These are phyloP conservation scores for Eupithecia dodoneata DNA, from an alignment of 2,888 invertebrate genomes.

Conservation along the genomic window DNA sequence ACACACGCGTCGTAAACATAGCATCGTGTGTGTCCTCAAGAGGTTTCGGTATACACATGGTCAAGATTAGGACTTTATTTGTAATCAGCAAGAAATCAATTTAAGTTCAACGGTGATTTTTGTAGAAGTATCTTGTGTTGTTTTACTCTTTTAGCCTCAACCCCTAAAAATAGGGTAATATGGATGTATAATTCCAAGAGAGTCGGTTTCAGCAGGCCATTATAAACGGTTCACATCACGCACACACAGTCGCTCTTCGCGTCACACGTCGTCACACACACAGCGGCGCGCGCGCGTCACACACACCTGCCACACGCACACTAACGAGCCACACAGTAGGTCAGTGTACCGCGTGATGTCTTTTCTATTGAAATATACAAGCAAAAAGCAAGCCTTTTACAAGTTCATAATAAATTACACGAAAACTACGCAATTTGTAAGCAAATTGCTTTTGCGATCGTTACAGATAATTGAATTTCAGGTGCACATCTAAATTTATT, in stretches of 20 bases:
- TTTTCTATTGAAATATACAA: conserved; percentile 52
- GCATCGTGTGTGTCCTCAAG: neutral
- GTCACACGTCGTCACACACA: conserved; percentile 24
- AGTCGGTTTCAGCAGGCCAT: neutral
- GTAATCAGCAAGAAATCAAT: neutral
- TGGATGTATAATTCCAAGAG: neutral
- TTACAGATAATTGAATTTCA: neutral
- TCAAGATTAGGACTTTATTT: neutral
- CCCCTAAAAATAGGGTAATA: neutral
- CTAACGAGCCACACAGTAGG: conserved; percentile 51
- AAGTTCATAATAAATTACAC: neutral
- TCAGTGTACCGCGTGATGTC: conserved; percentile 63
- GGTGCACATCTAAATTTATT: neutral
- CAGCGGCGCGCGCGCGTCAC: conserved; percentile 24
- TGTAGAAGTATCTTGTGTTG: neutral
- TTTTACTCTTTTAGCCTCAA: neutral
- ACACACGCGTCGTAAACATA: neutral
- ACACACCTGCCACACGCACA: conserved; percentile 35
- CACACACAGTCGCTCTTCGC: conserved; percentile 18
- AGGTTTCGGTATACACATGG: neutral
- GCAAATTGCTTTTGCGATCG: neutral
- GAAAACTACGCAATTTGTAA: neutral
- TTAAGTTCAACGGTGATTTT: neutral
- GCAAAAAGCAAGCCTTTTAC: neutral
- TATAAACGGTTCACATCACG: conserved; percentile 26